These are phyloP conservation scores for Pocillopora grandis DNA, from an alignment of 92 coral and sea anemone genomes.

Conservation along the genomic window DNA sequence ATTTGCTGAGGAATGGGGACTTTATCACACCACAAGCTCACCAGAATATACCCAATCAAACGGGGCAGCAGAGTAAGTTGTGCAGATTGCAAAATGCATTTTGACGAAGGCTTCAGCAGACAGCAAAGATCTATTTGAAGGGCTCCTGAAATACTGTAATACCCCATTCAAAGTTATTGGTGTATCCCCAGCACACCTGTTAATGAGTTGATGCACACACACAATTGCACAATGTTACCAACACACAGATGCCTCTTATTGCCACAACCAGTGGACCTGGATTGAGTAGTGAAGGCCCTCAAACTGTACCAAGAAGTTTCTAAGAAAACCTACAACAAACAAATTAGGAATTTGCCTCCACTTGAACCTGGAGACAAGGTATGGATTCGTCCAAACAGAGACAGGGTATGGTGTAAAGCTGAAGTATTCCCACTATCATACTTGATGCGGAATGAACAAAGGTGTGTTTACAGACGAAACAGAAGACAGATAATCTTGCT, in stretches of 20 bases:
- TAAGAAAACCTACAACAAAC: too few species aligned
- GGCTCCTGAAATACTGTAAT: slow-evolving; percentile 25
- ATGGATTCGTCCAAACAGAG: slow-evolving; percentile 46
- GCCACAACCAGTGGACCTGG: too few species aligned
- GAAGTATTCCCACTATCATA: slow-evolving; percentile 49
- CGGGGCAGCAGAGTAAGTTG: slow-evolving; percentile 55
- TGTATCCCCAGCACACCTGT: too few species aligned
- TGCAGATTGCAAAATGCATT: slow-evolving; percentile 57
- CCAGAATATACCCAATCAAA: slow-evolving; percentile 55
- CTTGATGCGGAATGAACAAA: slow-evolving; percentile 31
- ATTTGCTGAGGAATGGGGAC: slow-evolving; percentile 49
- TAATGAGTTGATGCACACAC: too few species aligned
- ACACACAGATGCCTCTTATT: too few species aligned
- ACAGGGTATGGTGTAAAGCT: slow-evolving; percentile 32
- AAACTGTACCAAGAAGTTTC: too few species aligned
- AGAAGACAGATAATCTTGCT: neutral
- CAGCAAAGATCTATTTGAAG: slow-evolving; percentile 42
- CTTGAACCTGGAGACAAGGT: slow-evolving; percentile 39
- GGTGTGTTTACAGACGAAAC: slow-evolving; percentile 1
- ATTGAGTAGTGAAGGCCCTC: too few species aligned
- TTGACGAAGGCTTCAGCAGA: slow-evolving; percentile 47
- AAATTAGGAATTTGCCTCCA: too few species aligned
- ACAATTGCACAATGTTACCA: too few species aligned
- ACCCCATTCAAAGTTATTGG: too few species aligned
- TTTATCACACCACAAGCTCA: slow-evolving; percentile 41